These are phyloP conservation scores for Sisyra terminalis DNA, from an alignment of 2,888 invertebrate genomes.

Conservation along the genomic window DNA sequence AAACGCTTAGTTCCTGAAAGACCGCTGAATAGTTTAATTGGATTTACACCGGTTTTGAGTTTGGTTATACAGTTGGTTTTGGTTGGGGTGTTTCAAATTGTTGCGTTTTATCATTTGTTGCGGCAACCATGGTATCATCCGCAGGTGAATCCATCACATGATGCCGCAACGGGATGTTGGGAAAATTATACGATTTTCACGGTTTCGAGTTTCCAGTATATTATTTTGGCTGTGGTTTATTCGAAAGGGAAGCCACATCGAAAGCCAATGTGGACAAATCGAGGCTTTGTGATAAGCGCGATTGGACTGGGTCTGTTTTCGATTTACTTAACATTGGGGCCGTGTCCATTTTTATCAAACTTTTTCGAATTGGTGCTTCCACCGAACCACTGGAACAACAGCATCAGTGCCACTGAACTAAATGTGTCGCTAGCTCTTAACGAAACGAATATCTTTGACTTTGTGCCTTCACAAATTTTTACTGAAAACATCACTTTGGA, in stretches of 20 bases:
- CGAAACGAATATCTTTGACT: not conserved
- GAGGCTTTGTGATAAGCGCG: conserved; percentile 30
- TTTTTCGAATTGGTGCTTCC: conserved; percentile 53
- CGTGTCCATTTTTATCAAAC: conserved; percentile 27
- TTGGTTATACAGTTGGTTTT: conserved; percentile 33
- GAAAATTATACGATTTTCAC: conserved; percentile 47
- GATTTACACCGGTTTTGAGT: conserved; percentile 33
- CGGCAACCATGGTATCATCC: conserved; percentile 36
- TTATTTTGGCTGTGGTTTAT: conserved; percentile 42
- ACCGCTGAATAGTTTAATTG: conserved; percentile 35
- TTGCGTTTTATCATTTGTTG: conserved; percentile 30
- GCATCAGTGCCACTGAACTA: not conserved
- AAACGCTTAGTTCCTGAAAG: conserved; percentile 29
- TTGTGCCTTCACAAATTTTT: conserved; percentile 1
- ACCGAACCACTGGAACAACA: conserved; percentile 32
- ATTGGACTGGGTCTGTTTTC: conserved; percentile 31
- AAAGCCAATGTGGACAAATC: conserved; percentile 41
- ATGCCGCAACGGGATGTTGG: conserved; percentile 28
- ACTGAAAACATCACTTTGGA: not conserved
- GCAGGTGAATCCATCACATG: conserved; percentile 23
- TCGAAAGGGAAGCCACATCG: conserved; percentile 50
- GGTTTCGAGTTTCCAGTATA: conserved; percentile 46
- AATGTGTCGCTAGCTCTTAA: not conserved
- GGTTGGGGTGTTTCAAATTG: conserved; percentile 29
- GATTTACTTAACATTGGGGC: conserved; percentile 30